These are phyloP conservation scores for Cricetomys ansorgei DNA, from an alignment of 2,113 vertebrate genomes.

Conservation along the genomic window DNA sequence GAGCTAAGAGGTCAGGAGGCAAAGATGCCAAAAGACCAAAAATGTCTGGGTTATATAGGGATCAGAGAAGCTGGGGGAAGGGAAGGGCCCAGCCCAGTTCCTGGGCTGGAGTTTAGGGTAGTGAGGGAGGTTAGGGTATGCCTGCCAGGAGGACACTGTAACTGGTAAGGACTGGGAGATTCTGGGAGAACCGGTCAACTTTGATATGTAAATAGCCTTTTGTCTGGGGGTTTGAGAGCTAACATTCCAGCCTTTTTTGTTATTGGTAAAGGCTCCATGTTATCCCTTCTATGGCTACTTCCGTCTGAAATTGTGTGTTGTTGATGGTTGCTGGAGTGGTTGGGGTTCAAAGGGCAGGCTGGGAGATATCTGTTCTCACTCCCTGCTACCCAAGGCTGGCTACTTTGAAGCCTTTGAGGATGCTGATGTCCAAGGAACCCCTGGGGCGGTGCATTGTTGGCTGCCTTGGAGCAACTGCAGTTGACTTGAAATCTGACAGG, in stretches of 20 bases:
- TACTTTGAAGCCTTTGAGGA: not conserved
- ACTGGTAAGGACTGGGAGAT: no score
- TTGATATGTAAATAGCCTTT: not conserved
- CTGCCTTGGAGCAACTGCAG: not conserved
- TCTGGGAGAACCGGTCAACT: not conserved
- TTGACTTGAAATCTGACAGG: not conserved
- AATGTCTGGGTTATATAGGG: not conserved
- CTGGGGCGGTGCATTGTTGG: no score
- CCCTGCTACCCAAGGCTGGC: not conserved
- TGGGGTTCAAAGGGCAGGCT: not conserved
- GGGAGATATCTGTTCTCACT: not conserved
- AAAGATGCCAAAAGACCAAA: not conserved
- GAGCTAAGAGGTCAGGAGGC: not conserved
- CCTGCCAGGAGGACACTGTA: not conserved
- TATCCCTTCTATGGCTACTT: not conserved
- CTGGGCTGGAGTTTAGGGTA: not conserved
- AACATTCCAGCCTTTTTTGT: not conserved
- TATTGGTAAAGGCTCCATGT: not conserved
- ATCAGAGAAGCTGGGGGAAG: not conserved
- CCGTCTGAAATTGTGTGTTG: not conserved
- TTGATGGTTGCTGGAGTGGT: not conserved
- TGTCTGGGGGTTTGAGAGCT: not conserved
- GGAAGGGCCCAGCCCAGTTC: not conserved
- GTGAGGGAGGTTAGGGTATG: not conserved
- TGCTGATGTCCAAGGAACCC: not conserved